phyloP scores from a whole-genome alignment of 2,797 vertebrate genomes.

The Aeoliscus strigatus region DNA sequence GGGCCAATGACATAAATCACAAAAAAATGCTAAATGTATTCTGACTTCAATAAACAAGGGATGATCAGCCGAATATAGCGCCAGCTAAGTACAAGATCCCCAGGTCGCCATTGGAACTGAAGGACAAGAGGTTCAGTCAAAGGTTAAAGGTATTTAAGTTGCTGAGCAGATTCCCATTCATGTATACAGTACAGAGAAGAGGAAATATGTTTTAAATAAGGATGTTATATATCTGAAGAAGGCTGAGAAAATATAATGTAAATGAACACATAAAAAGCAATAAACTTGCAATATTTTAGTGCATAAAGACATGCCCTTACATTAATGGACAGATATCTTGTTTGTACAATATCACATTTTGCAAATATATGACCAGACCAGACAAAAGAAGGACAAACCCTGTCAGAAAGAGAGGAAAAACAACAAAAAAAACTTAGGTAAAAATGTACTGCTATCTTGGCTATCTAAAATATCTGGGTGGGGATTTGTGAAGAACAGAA shows the following conservation, averaged over 20 bases:
- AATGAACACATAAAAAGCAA: slow-evolving; percentile 51
- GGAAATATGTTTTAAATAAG: slow-evolving; percentile 30
- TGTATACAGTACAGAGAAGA: slow-evolving; percentile 51
- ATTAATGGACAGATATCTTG: slow-evolving; percentile 55
- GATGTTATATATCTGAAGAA: slow-evolving; percentile 28
- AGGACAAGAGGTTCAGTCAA: slow-evolving; percentile 57
- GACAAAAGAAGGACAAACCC: slow-evolving; percentile 23
- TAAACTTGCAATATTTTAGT: slow-evolving; percentile 70
- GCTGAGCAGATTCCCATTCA: slow-evolving; percentile 51
- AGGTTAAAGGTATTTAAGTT: slow-evolving; percentile 53
- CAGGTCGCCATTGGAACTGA: slow-evolving; percentile 55
- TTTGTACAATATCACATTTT: slow-evolving; percentile 55
- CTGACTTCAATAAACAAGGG: slow-evolving; percentile 65
- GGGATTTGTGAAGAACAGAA: slow-evolving; percentile 31
- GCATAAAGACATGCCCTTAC: slow-evolving; percentile 68
- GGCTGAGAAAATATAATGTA: slow-evolving; percentile 19
- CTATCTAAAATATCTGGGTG: slow-evolving; percentile 34
- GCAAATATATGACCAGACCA: slow-evolving; percentile 40
- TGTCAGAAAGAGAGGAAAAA: slow-evolving; percentile 18
- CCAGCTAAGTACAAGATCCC: slow-evolving; percentile 56
- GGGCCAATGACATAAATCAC: slow-evolving; percentile 68
- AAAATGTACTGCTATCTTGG: slow-evolving; percentile 43
- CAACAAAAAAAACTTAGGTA: slow-evolving; percentile 45
- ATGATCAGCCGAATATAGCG: slow-evolving; percentile 58
- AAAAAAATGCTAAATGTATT: slow-evolving; percentile 63